Evolutionary conservation across 2,888 invertebrate genomes (phyloP), one percentile per base, ranked within the genome.

Genomic region (Oscheius sp.): DNA sequence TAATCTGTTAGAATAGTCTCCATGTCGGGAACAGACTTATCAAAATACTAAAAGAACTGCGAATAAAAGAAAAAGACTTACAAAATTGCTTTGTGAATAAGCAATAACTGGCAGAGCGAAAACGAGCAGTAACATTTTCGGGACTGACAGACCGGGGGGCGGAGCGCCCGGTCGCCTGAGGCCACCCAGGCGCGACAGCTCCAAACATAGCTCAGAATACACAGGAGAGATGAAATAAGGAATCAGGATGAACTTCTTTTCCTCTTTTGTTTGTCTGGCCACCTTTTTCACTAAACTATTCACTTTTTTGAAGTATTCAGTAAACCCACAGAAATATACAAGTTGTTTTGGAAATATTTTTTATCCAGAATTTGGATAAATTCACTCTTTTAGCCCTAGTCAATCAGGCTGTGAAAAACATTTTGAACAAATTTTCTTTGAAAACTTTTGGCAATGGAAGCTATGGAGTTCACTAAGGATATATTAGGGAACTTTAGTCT

Each of bases 1-100:
- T 76, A 73, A 6, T 78, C 80, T 1, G 78, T 81, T 34, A 85
- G 74, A 4, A 73, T 29, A 10, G 84, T 81, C 65, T 85, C 85
- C 39, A 70, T 75, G 29, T 85, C 85, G 5, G 83, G 78, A 6
- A 84, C 66, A 2, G 76, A 69, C 42, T 82, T 75, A 65, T 85
- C 83, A 64, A 83, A 83, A 73, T 68, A 85, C 85, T 85, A 71
- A n/a, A n/a, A n/a, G 42, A 84, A 80, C 8, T 6, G 34, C 15
- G 12, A 25, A 65, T 52, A 15, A 50, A 25, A 10, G 20, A 25
- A 46, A 29, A 20, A 64, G 20, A 64, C 64, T 64, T 33, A 64
- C 64, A 64, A 64, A 64, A 29, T 25, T 50, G 20, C 29, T 48
- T 46, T 64, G 64, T 29, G 48, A 34, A 27, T 48, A 29, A n/a